Base-by-base conservation (phyloP, 1,140 invertebrate genomes). In the Amyelois transitella region DNA sequence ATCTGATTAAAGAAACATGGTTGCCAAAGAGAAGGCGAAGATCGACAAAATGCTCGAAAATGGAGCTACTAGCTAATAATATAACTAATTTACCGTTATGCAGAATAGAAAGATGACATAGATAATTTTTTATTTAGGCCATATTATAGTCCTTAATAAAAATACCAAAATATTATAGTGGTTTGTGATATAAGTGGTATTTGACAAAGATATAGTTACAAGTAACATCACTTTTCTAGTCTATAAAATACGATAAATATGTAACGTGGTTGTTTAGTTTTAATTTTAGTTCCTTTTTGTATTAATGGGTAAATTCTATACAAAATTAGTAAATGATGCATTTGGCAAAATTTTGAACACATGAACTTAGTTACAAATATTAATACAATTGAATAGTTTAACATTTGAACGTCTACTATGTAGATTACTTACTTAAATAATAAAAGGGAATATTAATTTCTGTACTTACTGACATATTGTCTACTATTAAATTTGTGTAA, bases 1-100 rank as follows among this genome's bases (percentile, higher is more conserved):
- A 98, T 86, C 74, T 97, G 74, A 94, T 98, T 6, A 96, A 96
- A 72, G 87, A 91, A 53, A 85, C 92, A 25, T 95, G 94, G 94
- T 62, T 90, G 1, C 56, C 63, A 2, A 87, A 74, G 54, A 84
- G 83, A 62, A 78, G 58, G 43, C 70, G 70, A 52, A 80, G 76
- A 68, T 73, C 75, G 51, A 32, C 61, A 6, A 74, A 69, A 54
- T 79, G 75, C 56, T 60, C 67, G 6, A 69, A 47, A 28, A 49
- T 75, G 43, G 56, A 75, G 12, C 51, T 60, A 22, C 28, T 79
- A 53, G 49, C 50, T 71, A 28, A 71, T 51, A 53, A 77, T 17
- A 49, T 38, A 59, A 62, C 18, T 59, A 32, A 44, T 18, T 55
- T 18, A 47, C 2, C 54, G 6, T 4, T 69, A 4, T 76, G 75